Evolutionary conservation across 2,797 vertebrate genomes (phyloP), one percentile per base, ranked within the genome.

Genomic region (Anniella stebbinsi): DNA sequence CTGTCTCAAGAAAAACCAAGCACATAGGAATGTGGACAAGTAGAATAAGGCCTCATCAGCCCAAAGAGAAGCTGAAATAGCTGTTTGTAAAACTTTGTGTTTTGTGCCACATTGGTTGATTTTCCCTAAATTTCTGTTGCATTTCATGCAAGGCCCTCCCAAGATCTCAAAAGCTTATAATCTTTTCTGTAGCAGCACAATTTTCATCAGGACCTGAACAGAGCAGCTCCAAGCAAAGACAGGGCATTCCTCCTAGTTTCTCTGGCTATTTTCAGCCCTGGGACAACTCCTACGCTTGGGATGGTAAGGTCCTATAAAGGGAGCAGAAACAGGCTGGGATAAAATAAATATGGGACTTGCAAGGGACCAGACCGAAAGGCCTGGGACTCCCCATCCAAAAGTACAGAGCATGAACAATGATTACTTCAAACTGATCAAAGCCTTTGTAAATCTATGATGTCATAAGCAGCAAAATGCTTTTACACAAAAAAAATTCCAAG

Each of bases 401-500:
- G 15, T 33, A 83, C 51, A 18, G 72, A 57, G 36, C 41, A 57
- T 48, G 48, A 66, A 85, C 28, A n/a, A 48, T 12, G 41, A n/a
- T 78, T 51, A n/a, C n/a, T 69, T 86, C 63, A 80, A 89, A 85
- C 86, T 88, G 90, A 88, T 93, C 93, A 87, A 93, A 89, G 93
- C 80, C 88, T 92, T 93, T 93, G 93, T 88, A 94, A 88, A 45
- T 82, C 69, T 67, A 87, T 88, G 88, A 51, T 4, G 70, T 80
- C 21, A 0, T 12, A 60, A 92, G 93, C 92, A 93, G 87, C 77
- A 93, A 92, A 91, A 94, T 13, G 23, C 94, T 95, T 45, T 77
- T 51, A 93, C 73, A 84, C 90, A 94, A 88, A 90, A n/a, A 94
- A 77, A 95, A 93, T 93, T 92, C 91, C 93, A 94, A 95, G 93